Conservation (phyloP, 2,888 invertebrate genomes). For the Buathra laborator region DNA sequence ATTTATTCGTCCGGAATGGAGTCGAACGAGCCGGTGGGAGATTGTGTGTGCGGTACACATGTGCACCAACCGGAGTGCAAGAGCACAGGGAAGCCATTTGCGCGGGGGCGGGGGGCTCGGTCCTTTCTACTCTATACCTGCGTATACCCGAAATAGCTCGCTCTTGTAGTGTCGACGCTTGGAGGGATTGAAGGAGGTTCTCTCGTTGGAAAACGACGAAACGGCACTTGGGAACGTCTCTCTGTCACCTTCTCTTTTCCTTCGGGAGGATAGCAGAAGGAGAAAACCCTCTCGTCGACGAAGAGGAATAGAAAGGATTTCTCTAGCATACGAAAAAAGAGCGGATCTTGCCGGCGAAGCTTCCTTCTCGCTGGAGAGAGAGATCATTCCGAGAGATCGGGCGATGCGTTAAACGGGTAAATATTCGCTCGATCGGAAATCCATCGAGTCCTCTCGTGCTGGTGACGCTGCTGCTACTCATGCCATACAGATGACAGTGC, state of each 20-base stretch:
- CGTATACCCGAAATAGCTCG: conserved; percentile 49
- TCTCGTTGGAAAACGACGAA: conserved; percentile 26
- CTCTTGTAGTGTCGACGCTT: conserved; percentile 52
- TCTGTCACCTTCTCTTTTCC: conserved; percentile 35
- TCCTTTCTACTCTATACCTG: not conserved
- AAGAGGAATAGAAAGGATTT: conserved; percentile 52
- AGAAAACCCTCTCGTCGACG: conserved; percentile 28
- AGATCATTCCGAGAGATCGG: conserved; percentile 20
- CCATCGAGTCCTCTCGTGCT: conserved; percentile 45
- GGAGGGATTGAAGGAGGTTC: conserved; percentile 22
- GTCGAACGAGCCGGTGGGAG: conserved; percentile 42
- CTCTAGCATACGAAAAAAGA: conserved; percentile 22
- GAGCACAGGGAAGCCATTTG: not conserved
- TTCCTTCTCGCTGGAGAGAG: too few relatives aligned
- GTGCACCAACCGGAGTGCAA: conserved; percentile 27
- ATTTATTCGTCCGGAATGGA: conserved; percentile 70
- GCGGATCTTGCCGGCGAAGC: too few relatives aligned
- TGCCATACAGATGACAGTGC: conserved; percentile 25
- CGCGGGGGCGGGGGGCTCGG: not conserved
- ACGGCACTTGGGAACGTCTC: conserved; percentile 34
- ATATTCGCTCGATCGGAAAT: conserved; percentile 50
- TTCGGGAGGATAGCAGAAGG: conserved; percentile 4
- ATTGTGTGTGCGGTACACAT: conserved; percentile 45
- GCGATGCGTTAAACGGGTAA: conserved; percentile 51
- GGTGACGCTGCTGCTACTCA: conserved; percentile 6